Evolutionary conservation across 2,888 invertebrate species (phyloP), one percentile per base, ranked within the genome.

Genomic region (Phorcus lineatus): DNA sequence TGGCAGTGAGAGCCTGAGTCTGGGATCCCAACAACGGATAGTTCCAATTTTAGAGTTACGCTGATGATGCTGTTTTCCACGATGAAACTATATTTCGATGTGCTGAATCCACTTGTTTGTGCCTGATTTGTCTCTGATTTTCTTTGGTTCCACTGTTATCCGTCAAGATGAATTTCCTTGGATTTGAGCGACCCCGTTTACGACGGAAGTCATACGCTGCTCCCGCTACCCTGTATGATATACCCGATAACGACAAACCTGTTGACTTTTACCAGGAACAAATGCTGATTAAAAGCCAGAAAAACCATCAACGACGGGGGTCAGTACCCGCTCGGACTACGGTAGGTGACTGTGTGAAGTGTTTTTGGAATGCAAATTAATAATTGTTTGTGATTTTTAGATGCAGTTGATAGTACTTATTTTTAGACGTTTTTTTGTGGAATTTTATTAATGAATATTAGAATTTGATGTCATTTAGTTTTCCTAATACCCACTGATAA

Each of bases 231-330:
- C 82, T 90, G 16, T 87, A 89, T 78, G 86, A 84, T 19, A 90
- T 90, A 24, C 90, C 90, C 7, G 90, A 90, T 83, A 85, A 87
- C 81, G 87, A 88, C 74, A 77, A 85, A 36, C 86, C 86, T n/a
- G 85, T 88, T 57, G 84, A 85, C 47, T 85, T 86, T 74, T 85
- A 88, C 47, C 88, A 88, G 77, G 86, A 87, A 53, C 86, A 85
- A 47, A 78, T 84, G 11, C 80, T 88, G 28, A 85, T 85, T 78
- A 81, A 88, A 81, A 81, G 85, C 9, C 81, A 86, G 74, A 85
- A 84, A 67, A 84, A 86, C 80, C 86, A 85, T 36, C 81, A 81
- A 57, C 81, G 90, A 28, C 81, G 90, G 47, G 87, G 86, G 4
- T 90, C 90, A 6, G 83, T 87, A 70, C 88, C 87, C 2, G 84